Conservation (phyloP, 2,888 invertebrate genomes). For the Kryphioiulus occultus region DNA sequence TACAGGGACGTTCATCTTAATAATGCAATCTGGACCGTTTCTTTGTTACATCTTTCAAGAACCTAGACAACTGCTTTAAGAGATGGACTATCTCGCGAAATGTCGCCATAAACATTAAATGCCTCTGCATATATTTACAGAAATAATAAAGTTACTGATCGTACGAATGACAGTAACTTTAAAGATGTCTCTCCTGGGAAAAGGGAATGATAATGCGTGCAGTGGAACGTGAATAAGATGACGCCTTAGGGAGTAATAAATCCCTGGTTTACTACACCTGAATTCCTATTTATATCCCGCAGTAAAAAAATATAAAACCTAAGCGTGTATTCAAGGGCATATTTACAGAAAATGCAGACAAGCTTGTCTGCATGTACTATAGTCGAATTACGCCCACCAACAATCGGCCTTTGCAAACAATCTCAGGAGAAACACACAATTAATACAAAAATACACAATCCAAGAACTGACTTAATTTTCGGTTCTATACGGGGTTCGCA, state of each 20-base stretch:
- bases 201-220: neutral
- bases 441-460: no score
- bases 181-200: neutral
- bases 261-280: neutral
- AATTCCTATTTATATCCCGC: neutral
- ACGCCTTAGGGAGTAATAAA: neutral
- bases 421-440: no score
- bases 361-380: no score
- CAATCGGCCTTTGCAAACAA: no score
- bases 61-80: neutral
- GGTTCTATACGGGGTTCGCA: no score
- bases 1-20: neutral
- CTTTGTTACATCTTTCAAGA: neutral
- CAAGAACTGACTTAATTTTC: no score
- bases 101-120: neutral
- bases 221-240: constrained; percentile 7
- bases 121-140: neutral
- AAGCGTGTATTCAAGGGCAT: neutral
- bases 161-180: constrained; percentile 8
- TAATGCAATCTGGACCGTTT: neutral
- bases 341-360: neutral
- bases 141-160: neutral
- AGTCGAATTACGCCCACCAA: no score
- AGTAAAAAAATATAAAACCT: neutral
- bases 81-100: neutral